These are phyloP conservation scores for Onychomys torridus DNA, from an alignment of 2,797 vertebrate genomes.

Conservation along the genomic window DNA sequence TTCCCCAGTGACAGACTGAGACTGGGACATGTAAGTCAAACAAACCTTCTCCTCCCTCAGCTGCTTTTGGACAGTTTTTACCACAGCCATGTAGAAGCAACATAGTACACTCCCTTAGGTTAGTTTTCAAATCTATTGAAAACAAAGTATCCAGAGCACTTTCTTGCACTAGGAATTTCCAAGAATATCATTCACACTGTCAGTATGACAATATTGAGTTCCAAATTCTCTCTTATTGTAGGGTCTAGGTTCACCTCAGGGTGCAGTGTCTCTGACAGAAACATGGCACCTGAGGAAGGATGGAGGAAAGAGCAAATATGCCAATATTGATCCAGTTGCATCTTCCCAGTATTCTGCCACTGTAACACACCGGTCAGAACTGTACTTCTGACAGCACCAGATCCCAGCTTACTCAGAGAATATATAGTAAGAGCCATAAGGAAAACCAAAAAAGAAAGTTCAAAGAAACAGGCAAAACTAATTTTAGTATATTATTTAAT, in stretches of 20 bases:
- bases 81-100: not conserved
- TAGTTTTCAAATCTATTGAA: too few species aligned
- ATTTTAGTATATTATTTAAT: constrained; percentile 8
- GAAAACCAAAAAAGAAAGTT: not conserved
- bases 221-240: not conserved
- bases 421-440: too few species aligned
- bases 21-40: not conserved
- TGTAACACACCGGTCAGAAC: not conserved
- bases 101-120: not conserved
- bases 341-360: not conserved
- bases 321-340: not conserved
- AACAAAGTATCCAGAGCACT: too few species aligned
- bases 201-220: too few species aligned
- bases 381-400: too few species aligned
- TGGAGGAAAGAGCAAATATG: not conserved
- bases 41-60: not conserved
- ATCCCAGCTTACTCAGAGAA: too few species aligned
- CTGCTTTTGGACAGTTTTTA: not conserved
- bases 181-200: too few species aligned
- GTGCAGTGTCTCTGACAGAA: too few species aligned
- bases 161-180: too few species aligned
- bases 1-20: too few species aligned
- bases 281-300: too few species aligned
- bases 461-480: not conserved
- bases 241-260: too few species aligned